Evolutionary conservation across 2,113 vertebrate species (phyloP).

Genomic region (Macroglossus sobrinus): DNA sequence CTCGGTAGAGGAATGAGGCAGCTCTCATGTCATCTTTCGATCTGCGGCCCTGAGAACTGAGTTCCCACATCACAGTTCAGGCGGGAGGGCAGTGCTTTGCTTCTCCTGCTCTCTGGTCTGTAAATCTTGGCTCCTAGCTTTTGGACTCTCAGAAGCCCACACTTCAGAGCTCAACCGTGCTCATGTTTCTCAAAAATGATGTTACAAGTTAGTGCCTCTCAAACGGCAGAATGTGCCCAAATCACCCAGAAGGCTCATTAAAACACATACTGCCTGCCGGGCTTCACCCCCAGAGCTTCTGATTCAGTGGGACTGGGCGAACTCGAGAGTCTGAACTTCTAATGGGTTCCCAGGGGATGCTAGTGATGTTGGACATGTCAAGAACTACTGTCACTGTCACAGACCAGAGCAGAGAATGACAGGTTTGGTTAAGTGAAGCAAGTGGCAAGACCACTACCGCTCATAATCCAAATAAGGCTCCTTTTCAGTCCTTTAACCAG

Average conservation of each 20-base stretch:
- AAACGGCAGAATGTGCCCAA: background rate
- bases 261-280: background rate
- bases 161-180: background rate
- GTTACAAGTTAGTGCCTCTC: background rate
- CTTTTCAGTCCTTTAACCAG: background rate
- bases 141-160: background rate
- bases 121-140: background rate
- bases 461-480: background rate
- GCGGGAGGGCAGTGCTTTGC: fast-evolving
- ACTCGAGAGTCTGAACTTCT: background rate
- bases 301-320: background rate
- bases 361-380: too few relatives aligned
- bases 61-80: background rate
- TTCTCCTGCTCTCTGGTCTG: background rate
- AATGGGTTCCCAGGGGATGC: background rate
- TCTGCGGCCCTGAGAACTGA: fast-evolving
- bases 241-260: background rate
- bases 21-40: background rate
- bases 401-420: background rate
- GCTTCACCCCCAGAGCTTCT: background rate
- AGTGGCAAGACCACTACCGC: background rate
- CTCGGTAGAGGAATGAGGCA: background rate
- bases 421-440: background rate
- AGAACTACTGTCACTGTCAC: background rate
- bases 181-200: background rate